Evolutionary conservation across 2,113 vertebrate genomes (phyloP).

Genomic region (Vombatus ursinus): DNA sequence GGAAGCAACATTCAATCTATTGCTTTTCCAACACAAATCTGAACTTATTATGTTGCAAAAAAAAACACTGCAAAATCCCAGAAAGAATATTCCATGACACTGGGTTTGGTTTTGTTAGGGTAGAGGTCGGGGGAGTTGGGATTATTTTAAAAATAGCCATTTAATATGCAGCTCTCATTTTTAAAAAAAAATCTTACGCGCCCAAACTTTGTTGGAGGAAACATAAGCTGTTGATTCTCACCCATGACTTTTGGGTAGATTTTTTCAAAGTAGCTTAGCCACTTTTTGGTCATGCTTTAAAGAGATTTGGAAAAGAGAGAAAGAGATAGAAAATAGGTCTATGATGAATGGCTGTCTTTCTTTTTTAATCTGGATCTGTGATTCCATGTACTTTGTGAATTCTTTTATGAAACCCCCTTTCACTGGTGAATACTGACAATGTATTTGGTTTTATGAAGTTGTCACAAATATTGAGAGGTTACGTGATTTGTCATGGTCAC

Average conservation of each 20-base stretch:
- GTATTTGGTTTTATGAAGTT: not conserved
- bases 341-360: not conserved
- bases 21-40: slow-evolving; percentile 37
- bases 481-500: not conserved
- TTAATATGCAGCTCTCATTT: slow-evolving; percentile 32
- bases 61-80: slow-evolving; percentile 45
- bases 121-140: not conserved
- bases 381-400: not conserved
- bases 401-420: not conserved
- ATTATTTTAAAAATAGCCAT: slow-evolving; percentile 49
- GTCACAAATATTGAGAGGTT: not conserved
- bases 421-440: not conserved
- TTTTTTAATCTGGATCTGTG: not conserved
- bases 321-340: not conserved
- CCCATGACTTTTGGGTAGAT: not conserved
- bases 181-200: slow-evolving; percentile 50
- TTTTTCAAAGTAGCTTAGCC: not conserved
- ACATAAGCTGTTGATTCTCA: not conserved
- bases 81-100: slow-evolving; percentile 23
- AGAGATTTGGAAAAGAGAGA: not conserved
- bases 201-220: not conserved
- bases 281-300: not conserved
- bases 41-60: slow-evolving; percentile 43
- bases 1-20: slow-evolving; percentile 1
- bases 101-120: not conserved